Percentiles rank a stretch among this genome's conserved stretches.
These are phyloP conservation scores for Neocrepidodera transversa DNA, from an alignment of 2,888 invertebrate species.

Conservation along the genomic window DNA sequence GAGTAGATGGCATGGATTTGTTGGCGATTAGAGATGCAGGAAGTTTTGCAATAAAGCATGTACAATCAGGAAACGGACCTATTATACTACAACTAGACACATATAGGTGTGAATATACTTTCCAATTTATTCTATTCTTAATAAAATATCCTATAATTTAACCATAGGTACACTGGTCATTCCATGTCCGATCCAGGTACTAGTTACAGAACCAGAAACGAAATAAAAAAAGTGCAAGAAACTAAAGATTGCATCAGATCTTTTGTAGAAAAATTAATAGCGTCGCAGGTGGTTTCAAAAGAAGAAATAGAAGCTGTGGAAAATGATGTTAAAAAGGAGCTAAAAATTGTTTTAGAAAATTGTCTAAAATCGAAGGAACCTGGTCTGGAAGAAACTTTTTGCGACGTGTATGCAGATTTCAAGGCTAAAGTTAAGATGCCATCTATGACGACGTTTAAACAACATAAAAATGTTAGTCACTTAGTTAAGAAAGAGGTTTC, in stretches of 20 bases:
- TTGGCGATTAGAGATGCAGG: slow-evolving; percentile 75
- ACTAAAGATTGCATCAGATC: slow-evolving; percentile 91
- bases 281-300: slow-evolving; percentile 72
- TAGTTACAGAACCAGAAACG: slow-evolving; percentile 89
- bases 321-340: slow-evolving; percentile 75
- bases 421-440: slow-evolving; percentile 32
- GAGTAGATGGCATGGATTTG: slow-evolving; percentile 85
- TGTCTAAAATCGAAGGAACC: slow-evolving; percentile 24
- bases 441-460: slow-evolving; percentile 11
- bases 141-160: not conserved
- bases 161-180: slow-evolving; percentile 80
- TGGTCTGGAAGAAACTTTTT: slow-evolving; percentile 31
- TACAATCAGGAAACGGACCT: slow-evolving; percentile 74
- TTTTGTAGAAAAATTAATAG: slow-evolving; percentile 83
- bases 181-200: slow-evolving; percentile 99
- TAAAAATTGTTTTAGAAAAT: slow-evolving; percentile 55
- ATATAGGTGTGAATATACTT: slow-evolving; percentile 59
- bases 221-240: slow-evolving; percentile 91
- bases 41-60: slow-evolving; percentile 69
- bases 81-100: slow-evolving; percentile 78
- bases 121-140: not conserved
- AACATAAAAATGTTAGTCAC: slow-evolving; percentile 30
- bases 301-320: slow-evolving; percentile 85
- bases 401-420: slow-evolving; percentile 37
- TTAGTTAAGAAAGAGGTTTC: not conserved